Base-by-base conservation (phyloP, 1,140 invertebrate species). In the Danaus melanippus region DNA sequence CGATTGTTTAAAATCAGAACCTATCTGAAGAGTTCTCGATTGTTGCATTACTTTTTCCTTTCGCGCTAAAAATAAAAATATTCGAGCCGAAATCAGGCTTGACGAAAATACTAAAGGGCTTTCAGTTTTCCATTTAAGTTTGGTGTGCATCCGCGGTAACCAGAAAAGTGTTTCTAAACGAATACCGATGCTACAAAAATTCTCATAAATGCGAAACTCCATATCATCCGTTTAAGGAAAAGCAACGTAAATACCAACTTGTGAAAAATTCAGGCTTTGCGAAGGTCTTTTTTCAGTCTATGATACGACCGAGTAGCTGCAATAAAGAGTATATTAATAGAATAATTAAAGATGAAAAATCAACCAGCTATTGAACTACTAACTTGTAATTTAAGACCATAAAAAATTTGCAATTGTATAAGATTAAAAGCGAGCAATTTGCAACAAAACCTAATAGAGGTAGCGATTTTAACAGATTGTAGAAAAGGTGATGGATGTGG, bases 201-300 rank as follows among this genome's bases (percentile, higher is more conserved):
- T 53, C 40, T 46, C 17, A 32, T 46, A 21, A n/a, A 53, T 12
- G 32, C 17, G 2, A 46, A 44, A 46, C 42, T 11, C 46, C 15
- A 50, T 50, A 46, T 45, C 42, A 45, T 46, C 21, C 9, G 21
- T 53, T 9, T 53, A 53, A 41, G 51, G 43, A 46, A 46, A 46
- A 21, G 32, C 21, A 40, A 53, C 43, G 51, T 21, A 53, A 53
- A 46, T 15, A 53, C 5, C 32, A 53, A 32, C n/a, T 15, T 56
- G 53, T 58, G 49, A 46, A 56, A 50, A 59, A 41, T 54, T 49
- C 41, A 57, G 55, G 58, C 54, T 64, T 47, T 40, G 43, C 46
- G 15, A 55, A 60, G 6, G 4, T 8, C 6, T 32, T 32, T 32
- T 32, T 32, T 32, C 7, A 32, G 2, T 32, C 21, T 0, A 32